Evolutionary conservation across 2,797 vertebrate genomes (phyloP), one percentile per base, ranked within the genome.

Genomic region (Sarcoramphus papa): DNA sequence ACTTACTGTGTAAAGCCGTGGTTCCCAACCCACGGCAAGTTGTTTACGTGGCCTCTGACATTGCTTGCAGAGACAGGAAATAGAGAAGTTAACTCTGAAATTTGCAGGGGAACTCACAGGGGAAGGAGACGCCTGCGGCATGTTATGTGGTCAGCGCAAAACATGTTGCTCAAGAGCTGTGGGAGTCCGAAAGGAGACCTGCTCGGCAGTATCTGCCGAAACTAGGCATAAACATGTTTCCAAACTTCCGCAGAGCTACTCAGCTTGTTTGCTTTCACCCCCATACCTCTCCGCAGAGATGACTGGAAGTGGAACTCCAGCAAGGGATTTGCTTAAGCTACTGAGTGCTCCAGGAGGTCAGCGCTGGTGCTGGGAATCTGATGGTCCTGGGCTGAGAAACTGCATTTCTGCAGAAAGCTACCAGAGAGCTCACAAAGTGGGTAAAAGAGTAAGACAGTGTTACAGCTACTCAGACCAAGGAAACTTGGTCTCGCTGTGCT

Each of bases 171-270:
- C 75, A 93, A 94, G 88, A 94, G 60, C n/a, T 94, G 78, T 89
- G 64, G 81, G 86, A 94, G 75, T 43, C 87, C 7, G 17, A 83
- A 57, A 92, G 40, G 40, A 92, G 75, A 79, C 56, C 48, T 70
- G 20, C 51, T 82, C 25, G 6, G 56, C 81, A 95, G 87, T 92
- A 94, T 96, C 93, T 96, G 85, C 78, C 2, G 75, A 95, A 95
- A 91, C 60, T 64, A 40, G 37, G 53, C 48, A 54, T 37, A 67
- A 69, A 89, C 43, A 31, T 30, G 33, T 82, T 96, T 72, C 70
- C 45, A 82, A 45, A 92, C 62, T 83, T 79, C 60, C 1, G 0
- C 14, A 53, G 75, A 85, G 48, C 25, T 57, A 28, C 60, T 70
- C 4, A 1, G 18, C 68, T 79, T 76, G 63, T 77, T 91, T 73